Base-by-base conservation (phyloP, 2,888 invertebrate genomes). In the Noctua janthe region DNA sequence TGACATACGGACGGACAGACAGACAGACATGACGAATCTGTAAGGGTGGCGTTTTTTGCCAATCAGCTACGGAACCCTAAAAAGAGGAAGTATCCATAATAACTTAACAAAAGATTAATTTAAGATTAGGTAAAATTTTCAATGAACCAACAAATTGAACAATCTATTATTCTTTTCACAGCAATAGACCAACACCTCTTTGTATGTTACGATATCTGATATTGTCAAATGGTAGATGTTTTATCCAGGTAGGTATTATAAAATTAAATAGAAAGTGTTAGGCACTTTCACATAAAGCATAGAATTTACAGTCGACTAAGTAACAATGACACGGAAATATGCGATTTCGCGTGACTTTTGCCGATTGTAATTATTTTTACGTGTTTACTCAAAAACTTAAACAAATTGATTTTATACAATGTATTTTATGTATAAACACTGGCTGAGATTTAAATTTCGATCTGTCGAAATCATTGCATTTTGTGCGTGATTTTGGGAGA, bases 261-360 rank as follows among this genome's bases (percentile, higher is more conserved):
- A 71, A 72, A 73, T 87, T 81, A 43, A 81, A 82, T 84, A 82
- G 85, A 87, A 89, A 87, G 87, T 82, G 64, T 78, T 78, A 66
- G 29, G n/a, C 35, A 81, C 87, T 86, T 83, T 88, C 82, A 82
- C 80, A 67, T 76, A 76, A 73, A 86, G 51, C 71, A 67, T 74
- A 78, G 17, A 81, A 74, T 64, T 77, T 77, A 71, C 78, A 75
- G 64, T 78, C 78, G 70, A 29, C 59, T 69, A 51, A 67, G 35
- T 81, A 78, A 76, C 81, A 79, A 72, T 75, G 66, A 77, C 76
- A 73, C 70, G 67, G 71, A 84, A 78, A 81, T 75, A 79, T 62
- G 51, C 49, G 20, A 77, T 77, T 78, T 64, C 35, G 54, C 43
- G 70, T 80, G 13, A 85, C 54, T 64, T 64, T 74, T 62, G 71